phyloP scores from a whole-genome alignment of 2,888 invertebrate genomes.

The Corbicula japonica region DNA sequence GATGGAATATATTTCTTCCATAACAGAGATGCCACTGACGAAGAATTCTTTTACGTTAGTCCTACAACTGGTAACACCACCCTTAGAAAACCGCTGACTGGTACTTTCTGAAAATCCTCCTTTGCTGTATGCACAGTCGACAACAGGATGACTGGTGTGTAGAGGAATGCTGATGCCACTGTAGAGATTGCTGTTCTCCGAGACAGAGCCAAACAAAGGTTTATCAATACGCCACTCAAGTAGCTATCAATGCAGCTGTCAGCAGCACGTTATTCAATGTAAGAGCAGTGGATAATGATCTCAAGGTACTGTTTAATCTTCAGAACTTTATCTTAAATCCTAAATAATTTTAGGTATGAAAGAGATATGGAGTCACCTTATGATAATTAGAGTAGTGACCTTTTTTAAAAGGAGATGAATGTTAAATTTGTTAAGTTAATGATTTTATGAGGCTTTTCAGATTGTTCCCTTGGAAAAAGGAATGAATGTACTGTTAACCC shows the following conservation, averaged over 20 bases:
- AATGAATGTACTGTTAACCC: no score
- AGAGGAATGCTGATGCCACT: conserved; percentile 61
- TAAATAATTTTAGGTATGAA: no score
- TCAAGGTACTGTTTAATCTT: conserved; percentile 63
- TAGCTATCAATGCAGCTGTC: conserved; percentile 74
- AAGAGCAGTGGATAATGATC: conserved; percentile 69
- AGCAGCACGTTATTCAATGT: conserved; percentile 70
- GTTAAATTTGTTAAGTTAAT: no score
- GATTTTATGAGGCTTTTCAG: no score
- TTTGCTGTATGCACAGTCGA: conserved; percentile 75
- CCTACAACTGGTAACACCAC: conserved; percentile 66
- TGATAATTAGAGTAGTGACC: no score
- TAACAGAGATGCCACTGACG: conserved; percentile 45
- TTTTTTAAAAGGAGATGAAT: no score
- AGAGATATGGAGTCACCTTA: no score
- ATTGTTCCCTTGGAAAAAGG: no score
- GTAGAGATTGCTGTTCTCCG: conserved; percentile 75
- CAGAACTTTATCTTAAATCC: no score
- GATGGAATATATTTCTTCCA: conserved; percentile 58
- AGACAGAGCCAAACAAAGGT: conserved; percentile 76
- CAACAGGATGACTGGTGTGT: conserved; percentile 71
- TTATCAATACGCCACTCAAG: conserved; percentile 70
- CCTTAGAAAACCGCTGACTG: conserved; percentile 66
- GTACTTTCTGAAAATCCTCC: conserved; percentile 35
- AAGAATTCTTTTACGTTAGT: conserved; percentile 74